Base-by-base conservation (phyloP, 2,797 vertebrate species). In the Falco peregrinus region DNA sequence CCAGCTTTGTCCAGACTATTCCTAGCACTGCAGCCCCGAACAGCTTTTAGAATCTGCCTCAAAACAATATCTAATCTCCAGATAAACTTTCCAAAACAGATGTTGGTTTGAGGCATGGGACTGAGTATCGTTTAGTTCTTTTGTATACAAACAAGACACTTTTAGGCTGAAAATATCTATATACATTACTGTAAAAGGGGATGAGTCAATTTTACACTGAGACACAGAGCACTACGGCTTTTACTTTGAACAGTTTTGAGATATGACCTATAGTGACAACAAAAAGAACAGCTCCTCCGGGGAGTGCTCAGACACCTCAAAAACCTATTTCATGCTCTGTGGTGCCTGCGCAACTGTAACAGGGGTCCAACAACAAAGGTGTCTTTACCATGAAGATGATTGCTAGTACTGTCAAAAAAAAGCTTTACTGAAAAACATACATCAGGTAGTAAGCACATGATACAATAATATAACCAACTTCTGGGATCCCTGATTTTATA, bases 291-390 rank as follows among this genome's bases (percentile, higher is more conserved):
- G 71, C 10, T 86, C 10, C 37, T n/a, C 68, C 3, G 0, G 6
- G 29, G 60, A 71, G 35, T 54, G 80, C 22, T 41, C 56, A 74
- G 70, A 51, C 6, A 28, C 16, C 39, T 48, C 14, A 2, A 61
- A 89, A 69, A 26, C 7, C 18, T 60, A 1, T 67, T 67, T 82
- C 37, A n/a, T 2, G 9, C n/a, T 64, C n/a, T 53, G 1, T 33
- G 13, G 6, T 56, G 11, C 25, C 76, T 75, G 22, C 4, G 2
- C 16, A 86, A 11, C 13, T 53, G 2, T 19, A 37, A 53, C 0
- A 0, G 20, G 19, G 20, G 10, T 37, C 7, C 28, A 80, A 51
- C 22, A 45, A 50, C 15, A 37, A 70, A 87, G 28, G n/a, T 35
- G 5, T 29, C 13, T 89, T 87, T 57, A 37, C 20, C 13, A 48